Evolutionary conservation across 1,140 invertebrate species (phyloP), one percentile per base, ranked within the genome.

Genomic region (Polypedilum vanderplanki): DNA sequence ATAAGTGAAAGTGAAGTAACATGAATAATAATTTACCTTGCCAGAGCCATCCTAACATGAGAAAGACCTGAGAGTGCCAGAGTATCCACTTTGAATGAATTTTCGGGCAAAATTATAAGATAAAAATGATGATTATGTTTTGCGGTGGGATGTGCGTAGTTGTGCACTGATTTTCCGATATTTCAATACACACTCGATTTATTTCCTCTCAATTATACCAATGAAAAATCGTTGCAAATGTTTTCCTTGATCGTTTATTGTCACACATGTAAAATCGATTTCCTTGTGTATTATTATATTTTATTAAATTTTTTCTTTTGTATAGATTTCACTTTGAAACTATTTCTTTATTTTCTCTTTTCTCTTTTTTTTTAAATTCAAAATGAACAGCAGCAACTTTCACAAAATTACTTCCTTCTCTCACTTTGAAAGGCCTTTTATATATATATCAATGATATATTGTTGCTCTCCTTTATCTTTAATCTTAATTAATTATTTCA

Each of bases 41-140:
- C 86, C 82, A 87, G 84, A 83, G 86, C 86, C 86, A 87, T 87
- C 84, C 86, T 87, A 83, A 85, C 86, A 87, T 87, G 86, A 83
- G 85, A 86, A 79, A 87, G 85, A 84, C 83, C 85, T 80, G 86
- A 83, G 80, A 85, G 80, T 80, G 85, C 82, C 81, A 85, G 83
- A 79, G 84, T 86, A 86, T 87, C 86, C 86, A 87, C 85, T 85
- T 85, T 85, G 84, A 83, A 80, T 79, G 24, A 73, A 73, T 40
- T 67, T 76, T 75, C 64, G 70, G 41, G 65, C 17, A 73, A 75
- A 73, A 73, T 57, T 12, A n/a, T 57, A 57, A 57, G 15, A 57
- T n/a, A n/a, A 57, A 57, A 57, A 57, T 9, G 8, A n/a, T n/a
- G 24, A 33, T 33, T 33, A 5, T 33, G 24, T 33, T 33, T 33